Evolutionary conservation across 2,888 invertebrate species (phyloP).

Genomic region (Lithosia quadra): DNA sequence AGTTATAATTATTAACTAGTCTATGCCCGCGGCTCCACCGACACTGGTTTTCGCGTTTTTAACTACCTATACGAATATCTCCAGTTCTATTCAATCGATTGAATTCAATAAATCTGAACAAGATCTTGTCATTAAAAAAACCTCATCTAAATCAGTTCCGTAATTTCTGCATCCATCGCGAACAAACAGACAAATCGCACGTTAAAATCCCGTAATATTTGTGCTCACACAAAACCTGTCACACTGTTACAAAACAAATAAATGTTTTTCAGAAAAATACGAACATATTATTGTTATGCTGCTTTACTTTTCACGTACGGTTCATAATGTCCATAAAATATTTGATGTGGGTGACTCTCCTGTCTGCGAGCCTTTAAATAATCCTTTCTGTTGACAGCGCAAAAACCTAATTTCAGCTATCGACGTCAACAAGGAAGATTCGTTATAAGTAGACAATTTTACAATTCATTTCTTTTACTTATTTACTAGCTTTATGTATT

Average conservation of each 20-base stretch:
- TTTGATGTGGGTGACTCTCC: neutral
- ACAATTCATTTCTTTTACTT: neutral
- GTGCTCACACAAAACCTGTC: neutral
- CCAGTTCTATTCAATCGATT: too few species aligned
- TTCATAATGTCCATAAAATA: neutral
- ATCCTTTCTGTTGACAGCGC: conserved; percentile 3
- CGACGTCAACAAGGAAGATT: neutral
- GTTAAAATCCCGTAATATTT: too few species aligned
- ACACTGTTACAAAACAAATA: neutral
- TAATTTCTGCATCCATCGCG: too few species aligned
- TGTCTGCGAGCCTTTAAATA: neutral
- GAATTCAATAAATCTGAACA: too few species aligned
- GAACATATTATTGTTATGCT: neutral
- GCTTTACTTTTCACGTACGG: neutral
- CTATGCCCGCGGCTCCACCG: too few species aligned
- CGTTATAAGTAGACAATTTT: neutral
- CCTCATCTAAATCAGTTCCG: too few species aligned
- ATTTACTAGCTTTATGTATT: too few species aligned
- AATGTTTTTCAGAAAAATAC: neutral
- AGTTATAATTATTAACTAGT: too few species aligned
- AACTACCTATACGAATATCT: too few species aligned
- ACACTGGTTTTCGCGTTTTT: too few species aligned
- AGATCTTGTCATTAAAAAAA: too few species aligned
- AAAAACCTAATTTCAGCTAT: conserved; percentile 2
- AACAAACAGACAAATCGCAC: too few species aligned